phyloP scores from a whole-genome alignment of 2,113 vertebrate genomes.

The Pangasianodon hypophthalmus region DNA sequence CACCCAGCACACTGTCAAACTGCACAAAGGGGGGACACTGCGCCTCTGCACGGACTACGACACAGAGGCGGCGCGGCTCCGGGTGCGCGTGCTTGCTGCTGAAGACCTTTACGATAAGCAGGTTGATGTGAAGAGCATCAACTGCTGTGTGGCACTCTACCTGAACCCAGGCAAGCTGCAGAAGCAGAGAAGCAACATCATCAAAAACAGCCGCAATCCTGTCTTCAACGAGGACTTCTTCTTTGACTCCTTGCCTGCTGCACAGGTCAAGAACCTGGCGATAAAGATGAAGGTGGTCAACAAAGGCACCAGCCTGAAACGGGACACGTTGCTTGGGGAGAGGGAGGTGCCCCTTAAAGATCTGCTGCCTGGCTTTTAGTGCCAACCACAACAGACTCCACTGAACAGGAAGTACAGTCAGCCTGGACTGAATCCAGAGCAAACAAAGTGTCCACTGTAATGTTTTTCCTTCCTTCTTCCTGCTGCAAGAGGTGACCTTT shows the following conservation, averaged over 20 bases:
- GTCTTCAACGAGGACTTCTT: slow-evolving; percentile 99
- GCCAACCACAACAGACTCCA: neutral
- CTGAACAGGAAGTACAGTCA: neutral
- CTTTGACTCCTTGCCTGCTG: slow-evolving; percentile 85
- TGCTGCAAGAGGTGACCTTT: slow-evolving; percentile 25
- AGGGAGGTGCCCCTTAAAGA: slow-evolving; percentile 83
- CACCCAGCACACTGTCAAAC: slow-evolving; percentile 79
- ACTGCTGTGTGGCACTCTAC: slow-evolving; percentile 93
- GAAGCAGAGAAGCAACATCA: slow-evolving; percentile 94
- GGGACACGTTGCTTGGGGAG: slow-evolving; percentile 91
- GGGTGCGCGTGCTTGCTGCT: slow-evolving; percentile 83
- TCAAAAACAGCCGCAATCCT: slow-evolving; percentile 95
- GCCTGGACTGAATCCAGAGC: slow-evolving; percentile 4
- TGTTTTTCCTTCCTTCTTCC: neutral
- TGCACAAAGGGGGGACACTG: slow-evolving; percentile 84
- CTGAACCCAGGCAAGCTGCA: slow-evolving; percentile 94
- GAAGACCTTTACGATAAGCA: slow-evolving; percentile 88
- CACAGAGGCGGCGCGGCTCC: slow-evolving; percentile 81
- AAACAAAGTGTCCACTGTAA: neutral
- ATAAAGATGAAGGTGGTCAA: slow-evolving; percentile 97
- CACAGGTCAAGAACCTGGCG: slow-evolving; percentile 84
- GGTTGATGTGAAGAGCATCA: slow-evolving; percentile 86
- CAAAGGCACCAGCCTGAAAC: slow-evolving; percentile 94
- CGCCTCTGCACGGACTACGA: slow-evolving; percentile 86
- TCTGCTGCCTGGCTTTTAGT: slow-evolving; percentile 78